These are phyloP conservation scores for Drosophila recens DNA, from an alignment of 2,888 invertebrate species.

Conservation along the genomic window DNA sequence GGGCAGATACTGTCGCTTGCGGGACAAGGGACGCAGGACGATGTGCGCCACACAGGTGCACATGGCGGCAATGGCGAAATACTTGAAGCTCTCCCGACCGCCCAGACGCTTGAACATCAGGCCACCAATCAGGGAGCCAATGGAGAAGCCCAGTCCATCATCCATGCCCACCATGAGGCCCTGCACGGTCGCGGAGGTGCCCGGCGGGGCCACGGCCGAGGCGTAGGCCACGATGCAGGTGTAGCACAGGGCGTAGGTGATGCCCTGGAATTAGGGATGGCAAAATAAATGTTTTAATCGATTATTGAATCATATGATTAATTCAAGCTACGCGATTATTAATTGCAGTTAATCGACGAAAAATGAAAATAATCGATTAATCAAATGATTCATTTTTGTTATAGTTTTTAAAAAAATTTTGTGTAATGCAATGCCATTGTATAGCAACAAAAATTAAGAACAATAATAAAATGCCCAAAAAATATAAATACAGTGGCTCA, in stretches of 20 bases:
- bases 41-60: conserved; percentile 84
- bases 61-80: conserved; percentile 84
- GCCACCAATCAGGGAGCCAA: conserved; percentile 92
- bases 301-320: too few species aligned
- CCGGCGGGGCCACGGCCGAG: conserved; percentile 88
- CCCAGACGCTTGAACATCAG: conserved; percentile 88
- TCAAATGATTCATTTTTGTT: too few species aligned
- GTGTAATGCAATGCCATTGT: too few species aligned
- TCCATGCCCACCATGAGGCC: conserved; percentile 95
- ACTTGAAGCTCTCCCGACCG: conserved; percentile 87
- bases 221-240: conserved; percentile 92
- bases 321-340: too few species aligned
- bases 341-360: too few species aligned
- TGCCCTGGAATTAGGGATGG: conserved; percentile 89
- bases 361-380: too few species aligned
- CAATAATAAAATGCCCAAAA: too few species aligned
- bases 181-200: conserved; percentile 93
- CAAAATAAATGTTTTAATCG: too few species aligned
- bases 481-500: too few species aligned
- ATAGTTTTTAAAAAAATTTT: too few species aligned
- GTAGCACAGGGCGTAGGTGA: conserved; percentile 94
- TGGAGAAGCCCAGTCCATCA: conserved; percentile 92
- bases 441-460: too few species aligned
- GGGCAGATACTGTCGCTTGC: conserved; percentile 82
- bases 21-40: conserved; percentile 81